Evolutionary conservation across 2,888 invertebrate genomes (phyloP).

Genomic region (Cantharis nigra): DNA sequence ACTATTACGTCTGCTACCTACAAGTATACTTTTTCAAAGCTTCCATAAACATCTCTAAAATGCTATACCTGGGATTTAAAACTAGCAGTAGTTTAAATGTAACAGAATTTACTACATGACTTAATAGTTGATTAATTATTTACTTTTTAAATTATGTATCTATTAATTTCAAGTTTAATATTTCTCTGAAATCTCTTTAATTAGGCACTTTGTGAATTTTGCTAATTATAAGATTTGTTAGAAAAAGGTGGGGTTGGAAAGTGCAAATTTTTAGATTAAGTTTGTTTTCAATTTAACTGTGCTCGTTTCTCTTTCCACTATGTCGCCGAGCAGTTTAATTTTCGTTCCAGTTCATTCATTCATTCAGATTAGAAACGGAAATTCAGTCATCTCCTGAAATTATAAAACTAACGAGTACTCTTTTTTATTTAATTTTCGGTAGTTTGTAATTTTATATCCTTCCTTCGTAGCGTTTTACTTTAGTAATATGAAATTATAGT

Average conservation of each 20-base stretch:
- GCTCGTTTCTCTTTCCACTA: slow-evolving; percentile 17
- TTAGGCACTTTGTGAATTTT: slow-evolving; percentile 9
- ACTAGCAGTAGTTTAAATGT: no score
- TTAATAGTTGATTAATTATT: not conserved
- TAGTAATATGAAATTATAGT: not conserved
- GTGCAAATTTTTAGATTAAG: slow-evolving; percentile 28
- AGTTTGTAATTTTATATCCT: not conserved
- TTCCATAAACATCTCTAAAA: no score
- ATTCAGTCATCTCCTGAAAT: slow-evolving; percentile 26
- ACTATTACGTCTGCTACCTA: no score
- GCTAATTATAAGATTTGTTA: slow-evolving; percentile 19
- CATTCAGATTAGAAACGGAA: slow-evolving; percentile 24
- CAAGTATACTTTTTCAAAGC: no score
- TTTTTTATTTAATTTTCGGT: slow-evolving; percentile 9
- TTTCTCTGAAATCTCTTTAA: slow-evolving; percentile 12
- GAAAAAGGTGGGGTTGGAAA: slow-evolving; percentile 24
- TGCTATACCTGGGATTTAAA: no score
- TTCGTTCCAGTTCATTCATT: slow-evolving; percentile 28
- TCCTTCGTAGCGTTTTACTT: not conserved
- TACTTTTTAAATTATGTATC: not conserved
- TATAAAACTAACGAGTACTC: slow-evolving; percentile 17
- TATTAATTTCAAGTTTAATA: not conserved
- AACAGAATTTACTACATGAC: no score
- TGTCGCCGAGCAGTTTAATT: slow-evolving; percentile 23
- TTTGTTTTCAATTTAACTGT: slow-evolving; percentile 25